A percentile compares a stretch with the other conserved stretches of the same genome.
phyloP scores from a whole-genome alignment of 2,797 vertebrate species.

The Trematomus bernacchii region DNA sequence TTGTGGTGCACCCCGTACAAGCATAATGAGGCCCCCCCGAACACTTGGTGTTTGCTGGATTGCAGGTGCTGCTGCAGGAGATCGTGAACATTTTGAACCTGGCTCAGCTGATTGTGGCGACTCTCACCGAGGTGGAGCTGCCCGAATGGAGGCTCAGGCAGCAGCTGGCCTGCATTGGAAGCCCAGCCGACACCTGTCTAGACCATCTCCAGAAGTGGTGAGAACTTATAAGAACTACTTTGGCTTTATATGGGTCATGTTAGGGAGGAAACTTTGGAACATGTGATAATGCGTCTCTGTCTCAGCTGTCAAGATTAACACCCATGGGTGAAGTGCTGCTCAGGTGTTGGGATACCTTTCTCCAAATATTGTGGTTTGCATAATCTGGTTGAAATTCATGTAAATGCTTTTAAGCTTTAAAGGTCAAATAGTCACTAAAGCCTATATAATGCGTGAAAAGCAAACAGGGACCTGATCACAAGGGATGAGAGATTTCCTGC shows the following conservation, averaged over 20 bases:
- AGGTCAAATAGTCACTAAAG: no score
- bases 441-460: no score
- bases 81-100: conserved; percentile 77
- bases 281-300: not conserved
- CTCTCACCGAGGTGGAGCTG: conserved; percentile 81
- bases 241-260: not conserved
- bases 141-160: conserved; percentile 85
- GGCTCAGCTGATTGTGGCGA: conserved; percentile 61
- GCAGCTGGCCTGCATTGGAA: conserved; percentile 87
- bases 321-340: no score
- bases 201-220: conserved; percentile 88
- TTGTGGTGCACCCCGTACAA: no score
- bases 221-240: not conserved
- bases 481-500: conserved; percentile 42
- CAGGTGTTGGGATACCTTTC: no score
- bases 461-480: conserved; percentile 52
- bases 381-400: no score
- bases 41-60: not conserved
- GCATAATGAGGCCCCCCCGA: not conserved
- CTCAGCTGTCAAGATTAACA: not conserved
- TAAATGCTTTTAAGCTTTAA: no score
- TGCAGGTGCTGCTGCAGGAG: conserved; percentile 84
- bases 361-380: no score
- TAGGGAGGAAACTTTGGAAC: not conserved
- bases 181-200: conserved; percentile 69